These are phyloP conservation scores for Buceros bicornis DNA, from an alignment of 2,797 vertebrate species.

Conservation along the genomic window DNA sequence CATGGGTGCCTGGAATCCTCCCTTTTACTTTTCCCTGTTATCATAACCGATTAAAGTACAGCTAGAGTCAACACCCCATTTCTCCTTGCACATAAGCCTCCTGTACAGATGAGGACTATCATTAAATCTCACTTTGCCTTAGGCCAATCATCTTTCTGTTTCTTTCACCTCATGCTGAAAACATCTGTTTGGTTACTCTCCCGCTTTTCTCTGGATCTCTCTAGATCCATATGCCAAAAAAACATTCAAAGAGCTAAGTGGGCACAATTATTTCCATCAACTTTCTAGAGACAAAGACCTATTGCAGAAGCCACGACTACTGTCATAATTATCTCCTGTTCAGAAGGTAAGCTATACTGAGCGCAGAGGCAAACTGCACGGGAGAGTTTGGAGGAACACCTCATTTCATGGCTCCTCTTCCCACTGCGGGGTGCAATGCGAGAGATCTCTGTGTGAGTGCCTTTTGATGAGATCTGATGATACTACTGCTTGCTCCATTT, in stretches of 20 bases:
- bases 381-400: background rate
- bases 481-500: background rate
- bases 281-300: background rate
- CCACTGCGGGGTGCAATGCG: background rate
- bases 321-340: background rate
- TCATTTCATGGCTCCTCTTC: background rate
- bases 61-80: background rate
- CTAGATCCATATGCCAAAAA: background rate
- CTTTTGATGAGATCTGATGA: background rate
- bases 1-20: background rate
- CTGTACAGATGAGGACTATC: background rate
- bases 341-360: background rate
- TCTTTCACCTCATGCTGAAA: background rate
- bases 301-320: background rate
- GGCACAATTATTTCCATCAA: background rate
- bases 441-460: background rate
- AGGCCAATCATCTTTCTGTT: background rate
- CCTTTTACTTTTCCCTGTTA: background rate
- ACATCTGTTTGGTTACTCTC: background rate
- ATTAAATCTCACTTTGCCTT: background rate
- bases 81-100: background rate
- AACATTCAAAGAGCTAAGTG: background rate
- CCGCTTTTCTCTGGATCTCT: background rate
- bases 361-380: background rate
- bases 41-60: background rate